Conservation (phyloP, 2,888 invertebrate genomes). For the Meiosimyza decipiens region DNA sequence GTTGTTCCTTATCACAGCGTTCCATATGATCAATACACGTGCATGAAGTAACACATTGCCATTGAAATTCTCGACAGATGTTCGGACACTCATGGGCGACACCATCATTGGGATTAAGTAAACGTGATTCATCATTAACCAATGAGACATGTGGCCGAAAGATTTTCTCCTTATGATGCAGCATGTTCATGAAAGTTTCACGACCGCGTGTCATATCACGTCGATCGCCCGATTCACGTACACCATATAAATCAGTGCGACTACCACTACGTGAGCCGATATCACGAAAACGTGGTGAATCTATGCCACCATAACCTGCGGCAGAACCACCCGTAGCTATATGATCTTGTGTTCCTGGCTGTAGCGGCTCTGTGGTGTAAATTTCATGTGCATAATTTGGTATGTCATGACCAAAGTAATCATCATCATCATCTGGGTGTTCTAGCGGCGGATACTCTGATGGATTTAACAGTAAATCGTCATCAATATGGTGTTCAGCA, state of each 20-base stretch:
- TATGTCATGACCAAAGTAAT: slow-evolving; percentile 52
- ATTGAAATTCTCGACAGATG: slow-evolving; percentile 68
- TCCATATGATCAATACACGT: slow-evolving; percentile 72
- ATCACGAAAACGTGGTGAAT: slow-evolving; percentile 56
- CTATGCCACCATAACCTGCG: slow-evolving; percentile 44
- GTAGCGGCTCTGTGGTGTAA: slow-evolving; percentile 57
- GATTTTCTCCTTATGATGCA: slow-evolving; percentile 58
- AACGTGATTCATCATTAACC: slow-evolving; percentile 61
- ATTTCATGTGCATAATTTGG: slow-evolving; percentile 50
- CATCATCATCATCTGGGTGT: slow-evolving; percentile 45
- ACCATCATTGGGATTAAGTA: slow-evolving; percentile 66
- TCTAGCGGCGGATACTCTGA: slow-evolving; percentile 58
- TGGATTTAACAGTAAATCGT: slow-evolving; percentile 49
- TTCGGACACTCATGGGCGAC: slow-evolving; percentile 64
- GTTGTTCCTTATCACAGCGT: slow-evolving; percentile 70
- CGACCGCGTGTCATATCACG: slow-evolving; percentile 58
- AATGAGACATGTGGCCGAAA: slow-evolving; percentile 58
- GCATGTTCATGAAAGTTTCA: slow-evolving; percentile 55
- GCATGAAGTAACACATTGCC: slow-evolving; percentile 73
- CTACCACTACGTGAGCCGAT: slow-evolving; percentile 56
- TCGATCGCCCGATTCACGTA: slow-evolving; percentile 58
- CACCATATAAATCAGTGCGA: slow-evolving; percentile 60
- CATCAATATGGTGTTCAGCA: slow-evolving; percentile 45
- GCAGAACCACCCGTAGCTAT: slow-evolving; percentile 39
- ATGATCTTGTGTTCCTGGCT: slow-evolving; percentile 40